Conservation (phyloP, 2,888 invertebrate species). For the Cataglyphis rosenhaueri region DNA sequence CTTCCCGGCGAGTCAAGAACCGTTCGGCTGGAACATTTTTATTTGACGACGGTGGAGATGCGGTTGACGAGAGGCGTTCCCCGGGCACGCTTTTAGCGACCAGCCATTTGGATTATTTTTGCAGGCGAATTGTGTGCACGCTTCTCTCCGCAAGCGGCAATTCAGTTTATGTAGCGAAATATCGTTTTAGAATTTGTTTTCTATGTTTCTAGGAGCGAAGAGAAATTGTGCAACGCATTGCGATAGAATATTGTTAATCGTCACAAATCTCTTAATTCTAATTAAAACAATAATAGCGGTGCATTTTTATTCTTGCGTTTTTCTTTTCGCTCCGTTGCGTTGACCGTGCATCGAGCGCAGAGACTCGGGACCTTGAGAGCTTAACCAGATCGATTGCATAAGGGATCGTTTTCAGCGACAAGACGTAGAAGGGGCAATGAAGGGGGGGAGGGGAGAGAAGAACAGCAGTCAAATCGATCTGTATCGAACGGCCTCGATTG, state of each 20-base stretch:
- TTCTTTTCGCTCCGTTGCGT: background rate
- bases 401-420: constrained; percentile 60
- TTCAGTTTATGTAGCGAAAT: background rate
- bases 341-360: constrained; percentile 21
- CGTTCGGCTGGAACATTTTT: background rate
- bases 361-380: constrained; percentile 63
- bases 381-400: constrained; percentile 65
- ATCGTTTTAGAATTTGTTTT: background rate
- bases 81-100: background rate
- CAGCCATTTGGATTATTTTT: background rate
- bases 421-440: constrained; percentile 1
- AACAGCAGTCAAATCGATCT: constrained; percentile 40
- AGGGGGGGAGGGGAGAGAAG: constrained; percentile 17
- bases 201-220: background rate
- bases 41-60: constrained; percentile 10
- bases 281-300: background rate
- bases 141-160: background rate
- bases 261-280: background rate
- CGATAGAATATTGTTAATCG: background rate
- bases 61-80: background rate
- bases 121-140: background rate
- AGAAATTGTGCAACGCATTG: background rate
- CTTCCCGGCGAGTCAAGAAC: constrained; percentile 30
- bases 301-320: background rate
- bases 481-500: constrained; percentile 50